phyloP scores from a whole-genome alignment of 1,140 invertebrate species.

The Drosophila equinoxialis region DNA sequence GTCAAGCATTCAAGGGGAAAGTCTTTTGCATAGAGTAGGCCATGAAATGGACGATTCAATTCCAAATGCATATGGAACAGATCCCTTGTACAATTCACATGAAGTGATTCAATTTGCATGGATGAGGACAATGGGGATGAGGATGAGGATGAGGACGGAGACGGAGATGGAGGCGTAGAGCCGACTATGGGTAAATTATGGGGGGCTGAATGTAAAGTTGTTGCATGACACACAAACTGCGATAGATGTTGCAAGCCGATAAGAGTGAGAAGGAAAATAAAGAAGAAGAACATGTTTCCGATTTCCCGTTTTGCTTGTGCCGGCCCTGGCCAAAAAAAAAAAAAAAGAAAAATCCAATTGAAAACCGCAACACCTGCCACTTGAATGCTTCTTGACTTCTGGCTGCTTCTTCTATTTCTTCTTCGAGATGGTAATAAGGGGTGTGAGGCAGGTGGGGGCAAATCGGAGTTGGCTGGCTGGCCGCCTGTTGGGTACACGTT shows the following conservation, averaged over 20 bases:
- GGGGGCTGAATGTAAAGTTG: constrained; percentile 32
- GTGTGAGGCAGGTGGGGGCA: not conserved
- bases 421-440: not conserved
- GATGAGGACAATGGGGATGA: not conserved
- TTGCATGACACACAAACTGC: constrained; percentile 74
- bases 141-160: too few species aligned
- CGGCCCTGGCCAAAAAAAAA: constrained; percentile 26
- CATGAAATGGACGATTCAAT: constrained; percentile 87
- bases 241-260: constrained; percentile 64
- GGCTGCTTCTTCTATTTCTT: too few species aligned
- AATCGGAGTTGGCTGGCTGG: constrained; percentile 8
- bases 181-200: not conserved
- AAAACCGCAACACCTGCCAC: constrained; percentile 66
- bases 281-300: constrained; percentile 77
- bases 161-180: too few species aligned
- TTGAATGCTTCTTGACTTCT: not conserved
- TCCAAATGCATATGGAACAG: constrained; percentile 84
- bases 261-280: constrained; percentile 22
- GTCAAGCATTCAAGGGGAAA: constrained; percentile 87
- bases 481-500: constrained; percentile 13
- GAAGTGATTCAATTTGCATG: constrained; percentile 62
- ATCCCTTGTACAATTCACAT: constrained; percentile 84
- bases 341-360: not conserved
- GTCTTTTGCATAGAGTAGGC: constrained; percentile 88
- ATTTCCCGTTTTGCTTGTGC: constrained; percentile 70